Base-by-base conservation (phyloP, 2,797 vertebrate species). In the Melanotaenia nigrans region DNA sequence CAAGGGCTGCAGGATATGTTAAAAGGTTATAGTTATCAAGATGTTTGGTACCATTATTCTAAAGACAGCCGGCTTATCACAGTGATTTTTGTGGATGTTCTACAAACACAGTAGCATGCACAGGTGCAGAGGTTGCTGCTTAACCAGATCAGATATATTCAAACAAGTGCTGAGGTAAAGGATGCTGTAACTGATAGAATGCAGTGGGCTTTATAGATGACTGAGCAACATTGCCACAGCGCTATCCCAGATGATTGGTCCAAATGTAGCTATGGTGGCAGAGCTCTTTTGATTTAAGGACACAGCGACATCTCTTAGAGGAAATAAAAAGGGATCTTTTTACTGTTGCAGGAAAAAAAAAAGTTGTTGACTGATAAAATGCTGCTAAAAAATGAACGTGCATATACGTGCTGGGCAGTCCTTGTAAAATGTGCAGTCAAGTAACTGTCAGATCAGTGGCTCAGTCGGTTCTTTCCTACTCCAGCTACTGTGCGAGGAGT, bases 361-460 rank as follows among this genome's bases (percentile, higher is more conserved):
- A 54, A 51, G 58, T 47, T 14, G 18, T 25, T 36, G 47, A 49
- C 55, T 14, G 12, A 55, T 55, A 6, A 55, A 14, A 14, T 13
- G 33, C 47, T 30, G 30, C 20, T 22, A 20, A 18, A 30, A 78
- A 61, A 71, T n/a, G 66, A 72, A 74, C 16, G 20, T 40, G 33
- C 5, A 18, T 7, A 5, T 40, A 30, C 59, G 57, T 63, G 56
- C 64, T 56, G 9, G 66, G 64, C 54, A 12, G 32, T 14, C 53
- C 18, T 56, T 57, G 33, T 20, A 59, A 71, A 66, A 68, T 25
- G 53, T 62, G 32, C 47, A 73, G 67, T 68, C 49, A 24, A 69
- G 68, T 66, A 40, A 54, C 53, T 74, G 78, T 87, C 78, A 60
- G 75, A 82, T 78, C 81, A 71, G 69, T 54, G 25, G 54, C 77